Percentiles rank a stretch among this genome's conserved stretches.
These are phyloP conservation scores for Copidosoma aretas DNA, from an alignment of 2,888 invertebrate species.

Conservation along the genomic window DNA sequence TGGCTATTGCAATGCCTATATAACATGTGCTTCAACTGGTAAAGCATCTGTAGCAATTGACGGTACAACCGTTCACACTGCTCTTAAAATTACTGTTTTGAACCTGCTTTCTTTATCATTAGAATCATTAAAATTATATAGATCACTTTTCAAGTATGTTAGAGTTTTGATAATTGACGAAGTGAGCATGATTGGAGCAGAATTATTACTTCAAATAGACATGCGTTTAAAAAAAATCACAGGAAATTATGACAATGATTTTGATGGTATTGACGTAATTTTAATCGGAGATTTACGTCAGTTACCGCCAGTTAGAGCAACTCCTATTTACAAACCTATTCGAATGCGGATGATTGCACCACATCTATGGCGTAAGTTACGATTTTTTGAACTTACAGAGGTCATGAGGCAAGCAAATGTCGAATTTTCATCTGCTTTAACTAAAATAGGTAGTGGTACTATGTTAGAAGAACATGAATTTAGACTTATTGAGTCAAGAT, in stretches of 20 bases:
- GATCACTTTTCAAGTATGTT: slow-evolving; percentile 48
- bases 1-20: slow-evolving; percentile 53
- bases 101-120: slow-evolving; percentile 50
- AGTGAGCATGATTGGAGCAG: slow-evolving; percentile 55
- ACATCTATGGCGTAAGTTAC: slow-evolving; percentile 50
- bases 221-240: slow-evolving; percentile 54
- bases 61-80: slow-evolving; percentile 49
- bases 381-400: slow-evolving; percentile 51
- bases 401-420: slow-evolving; percentile 54
- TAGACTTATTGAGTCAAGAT: slow-evolving; percentile 48
- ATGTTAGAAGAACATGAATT: slow-evolving; percentile 43
- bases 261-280: slow-evolving; percentile 55
- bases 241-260: slow-evolving; percentile 49
- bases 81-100: slow-evolving; percentile 47
- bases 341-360: slow-evolving; percentile 45
- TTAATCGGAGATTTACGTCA: slow-evolving; percentile 57
- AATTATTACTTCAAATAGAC: slow-evolving; percentile 51
- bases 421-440: slow-evolving; percentile 50
- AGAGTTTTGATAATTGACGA: slow-evolving; percentile 54
- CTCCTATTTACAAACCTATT: slow-evolving; percentile 49
- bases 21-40: slow-evolving; percentile 51
- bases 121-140: slow-evolving; percentile 53
- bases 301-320: slow-evolving; percentile 52
- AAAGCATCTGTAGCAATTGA: slow-evolving; percentile 49
- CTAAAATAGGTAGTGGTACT: slow-evolving; percentile 51